A percentile compares a stretch with the other conserved stretches of the same genome.
Evolutionary conservation across 92 coral and sea anemone species (phyloP).

Genomic region (Epizoanthus scotinus): DNA sequence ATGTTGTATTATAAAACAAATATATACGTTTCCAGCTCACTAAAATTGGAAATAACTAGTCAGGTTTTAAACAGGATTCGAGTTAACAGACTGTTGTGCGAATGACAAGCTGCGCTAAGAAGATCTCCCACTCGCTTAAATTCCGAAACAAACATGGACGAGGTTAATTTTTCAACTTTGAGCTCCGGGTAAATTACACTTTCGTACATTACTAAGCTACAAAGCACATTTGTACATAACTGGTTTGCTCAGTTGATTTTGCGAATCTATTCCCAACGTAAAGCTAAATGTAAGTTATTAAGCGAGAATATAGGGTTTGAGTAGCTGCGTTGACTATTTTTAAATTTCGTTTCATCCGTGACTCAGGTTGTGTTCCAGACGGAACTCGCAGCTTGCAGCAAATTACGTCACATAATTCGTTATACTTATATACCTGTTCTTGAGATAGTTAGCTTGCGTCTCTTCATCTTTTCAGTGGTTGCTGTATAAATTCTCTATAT

Average conservation of each 20-base stretch:
- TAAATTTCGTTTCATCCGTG: conserved; percentile 15
- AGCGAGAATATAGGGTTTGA: background rate
- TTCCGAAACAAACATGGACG: background rate
- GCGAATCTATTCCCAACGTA: background rate
- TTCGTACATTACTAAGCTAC: background rate
- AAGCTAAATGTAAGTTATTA: background rate
- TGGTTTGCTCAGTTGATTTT: background rate
- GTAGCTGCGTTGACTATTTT: background rate
- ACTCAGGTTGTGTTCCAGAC: background rate
- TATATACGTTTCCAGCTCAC: background rate
- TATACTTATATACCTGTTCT: conserved; percentile 29
- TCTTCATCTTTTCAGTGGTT: conserved; percentile 16
- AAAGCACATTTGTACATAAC: background rate
- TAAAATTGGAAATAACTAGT: background rate
- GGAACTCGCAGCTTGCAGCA: background rate
- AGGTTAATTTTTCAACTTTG: background rate
- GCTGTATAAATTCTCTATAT: background rate
- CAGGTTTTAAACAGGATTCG: background rate
- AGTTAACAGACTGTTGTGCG: background rate
- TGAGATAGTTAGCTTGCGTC: conserved; percentile 38
- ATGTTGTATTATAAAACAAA: background rate
- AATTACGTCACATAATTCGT: conserved; percentile 11
- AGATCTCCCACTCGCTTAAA: background rate
- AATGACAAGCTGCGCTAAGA: background rate
- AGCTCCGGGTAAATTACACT: background rate